Evolutionary conservation across 30 jellyfish, hydroid and myxozoan genomes (phyloP).

Genomic region (Aurelia coerulea): DNA sequence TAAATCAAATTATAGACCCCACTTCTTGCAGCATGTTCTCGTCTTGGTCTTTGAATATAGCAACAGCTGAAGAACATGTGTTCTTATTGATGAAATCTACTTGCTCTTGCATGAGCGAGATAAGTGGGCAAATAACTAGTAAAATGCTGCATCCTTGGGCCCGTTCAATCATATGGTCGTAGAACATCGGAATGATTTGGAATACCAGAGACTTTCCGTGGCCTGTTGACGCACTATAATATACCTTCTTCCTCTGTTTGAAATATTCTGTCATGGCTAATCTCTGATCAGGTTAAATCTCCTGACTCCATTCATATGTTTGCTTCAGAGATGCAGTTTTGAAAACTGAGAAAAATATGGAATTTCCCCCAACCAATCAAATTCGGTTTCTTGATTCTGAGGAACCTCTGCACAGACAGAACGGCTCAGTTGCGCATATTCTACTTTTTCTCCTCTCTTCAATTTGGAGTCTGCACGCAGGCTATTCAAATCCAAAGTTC

Average conservation of each 20-base stretch:
- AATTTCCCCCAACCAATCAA: not conserved
- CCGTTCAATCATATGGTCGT: no score
- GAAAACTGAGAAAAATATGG: not conserved
- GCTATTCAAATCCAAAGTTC: no score
- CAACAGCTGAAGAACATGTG: not conserved
- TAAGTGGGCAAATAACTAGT: slow-evolving; percentile 12
- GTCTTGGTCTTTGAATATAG: slow-evolving; percentile 8
- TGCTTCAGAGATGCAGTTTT: not conserved
- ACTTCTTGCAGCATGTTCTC: slow-evolving; percentile 5
- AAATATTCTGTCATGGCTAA: not conserved
- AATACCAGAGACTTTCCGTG: slow-evolving; percentile 22
- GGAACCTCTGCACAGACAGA: not conserved
- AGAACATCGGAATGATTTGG: not conserved
- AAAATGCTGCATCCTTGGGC: slow-evolving; percentile 1
- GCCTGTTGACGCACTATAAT: slow-evolving; percentile 24
- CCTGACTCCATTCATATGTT: not conserved
- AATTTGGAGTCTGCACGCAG: no score
- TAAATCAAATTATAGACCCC: not conserved
- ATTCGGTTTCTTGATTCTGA: not conserved
- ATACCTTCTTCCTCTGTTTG: slow-evolving; percentile 1
- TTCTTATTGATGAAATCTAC: not conserved
- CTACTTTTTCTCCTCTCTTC: no score
- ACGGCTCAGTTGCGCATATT: no score
- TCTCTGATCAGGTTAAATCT: not conserved
- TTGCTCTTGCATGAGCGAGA: slow-evolving; percentile 4